Evolutionary conservation across 2,113 vertebrate species (phyloP).

Genomic region (Actenoides lindsayi): DNA sequence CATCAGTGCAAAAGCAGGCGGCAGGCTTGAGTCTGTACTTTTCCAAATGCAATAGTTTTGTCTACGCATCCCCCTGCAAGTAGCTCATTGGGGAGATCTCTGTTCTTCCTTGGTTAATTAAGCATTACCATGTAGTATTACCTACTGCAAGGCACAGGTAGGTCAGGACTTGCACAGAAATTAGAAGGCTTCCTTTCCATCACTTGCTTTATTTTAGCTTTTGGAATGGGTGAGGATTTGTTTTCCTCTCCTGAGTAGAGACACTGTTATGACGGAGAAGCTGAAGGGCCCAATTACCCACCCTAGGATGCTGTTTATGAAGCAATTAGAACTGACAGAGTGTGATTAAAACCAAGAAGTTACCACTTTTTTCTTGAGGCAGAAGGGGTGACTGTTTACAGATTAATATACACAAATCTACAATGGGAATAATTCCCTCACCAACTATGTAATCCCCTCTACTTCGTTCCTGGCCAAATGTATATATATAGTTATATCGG

Average conservation of each 20-base stretch:
- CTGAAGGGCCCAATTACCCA: constrained; percentile 12
- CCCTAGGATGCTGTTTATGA: not conserved
- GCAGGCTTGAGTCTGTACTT: not conserved
- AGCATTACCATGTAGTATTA: not conserved
- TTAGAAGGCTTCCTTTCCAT: not conserved
- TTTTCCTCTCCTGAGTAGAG: not conserved
- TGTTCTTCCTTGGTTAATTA: not conserved
- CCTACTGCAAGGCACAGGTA: not conserved
- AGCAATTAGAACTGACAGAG: constrained; percentile 38
- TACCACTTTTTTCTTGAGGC: not conserved
- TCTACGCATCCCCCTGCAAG: not conserved
- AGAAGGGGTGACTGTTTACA: not conserved
- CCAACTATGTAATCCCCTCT: not conserved
- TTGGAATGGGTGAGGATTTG: not conserved
- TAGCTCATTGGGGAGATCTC: not conserved
- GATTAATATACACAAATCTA: not conserved
- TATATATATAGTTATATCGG: not conserved
- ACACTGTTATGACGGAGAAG: not conserved
- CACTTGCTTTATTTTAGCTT: not conserved
- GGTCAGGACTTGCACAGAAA: not conserved
- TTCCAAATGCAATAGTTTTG: not conserved
- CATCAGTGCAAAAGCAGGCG: not conserved
- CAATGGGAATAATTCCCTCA: not conserved
- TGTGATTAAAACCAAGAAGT: constrained; percentile 49
- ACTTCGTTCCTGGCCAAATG: not conserved